Evolutionary conservation across 2,113 vertebrate genomes (phyloP).

Genomic region (Semicossyphus pulcher): DNA sequence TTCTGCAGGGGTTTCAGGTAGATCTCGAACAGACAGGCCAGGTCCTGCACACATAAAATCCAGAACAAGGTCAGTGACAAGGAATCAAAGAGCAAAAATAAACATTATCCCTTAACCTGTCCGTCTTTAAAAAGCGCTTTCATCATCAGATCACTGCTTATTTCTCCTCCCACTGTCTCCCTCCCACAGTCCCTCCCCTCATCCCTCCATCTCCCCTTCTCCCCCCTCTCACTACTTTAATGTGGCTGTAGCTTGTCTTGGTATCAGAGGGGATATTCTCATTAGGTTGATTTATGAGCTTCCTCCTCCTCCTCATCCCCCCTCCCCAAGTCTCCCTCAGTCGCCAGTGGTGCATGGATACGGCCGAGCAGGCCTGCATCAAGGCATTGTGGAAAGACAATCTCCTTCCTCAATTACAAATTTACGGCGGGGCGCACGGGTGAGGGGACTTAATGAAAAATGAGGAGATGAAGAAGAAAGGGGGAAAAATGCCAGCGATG

Average conservation of each 20-base stretch:
- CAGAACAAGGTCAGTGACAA: conserved; percentile 31
- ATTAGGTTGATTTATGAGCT: conserved; percentile 80
- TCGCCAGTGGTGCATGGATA: conserved; percentile 47
- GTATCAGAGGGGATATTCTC: conserved; percentile 74
- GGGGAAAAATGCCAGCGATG: background rate
- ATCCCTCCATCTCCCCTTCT: conserved; percentile 19
- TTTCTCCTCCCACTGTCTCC: conserved; percentile 33
- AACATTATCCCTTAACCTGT: background rate
- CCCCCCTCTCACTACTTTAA: conserved; percentile 41
- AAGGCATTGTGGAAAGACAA: conserved; percentile 41
- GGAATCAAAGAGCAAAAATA: conserved; percentile 2
- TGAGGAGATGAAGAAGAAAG: conserved; percentile 15
- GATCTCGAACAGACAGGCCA: conserved; percentile 93
- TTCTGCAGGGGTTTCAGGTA: conserved; percentile 96
- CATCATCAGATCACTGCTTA: conserved; percentile 22
- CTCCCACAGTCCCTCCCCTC: conserved; percentile 19
- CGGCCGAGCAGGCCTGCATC: conserved; percentile 27
- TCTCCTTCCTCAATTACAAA: conserved; percentile 62
- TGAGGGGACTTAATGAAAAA: conserved; percentile 45
- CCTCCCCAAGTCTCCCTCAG: conserved; percentile 24
- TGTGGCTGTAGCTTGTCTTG: conserved; percentile 63
- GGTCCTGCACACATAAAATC: conserved; percentile 82
- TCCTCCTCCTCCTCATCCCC: conserved; percentile 12
- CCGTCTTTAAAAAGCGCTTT: conserved; percentile 22
- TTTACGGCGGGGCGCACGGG: conserved; percentile 12